phyloP scores from a whole-genome alignment of 2,888 invertebrate genomes.

The Gisinianus flammeolus region DNA sequence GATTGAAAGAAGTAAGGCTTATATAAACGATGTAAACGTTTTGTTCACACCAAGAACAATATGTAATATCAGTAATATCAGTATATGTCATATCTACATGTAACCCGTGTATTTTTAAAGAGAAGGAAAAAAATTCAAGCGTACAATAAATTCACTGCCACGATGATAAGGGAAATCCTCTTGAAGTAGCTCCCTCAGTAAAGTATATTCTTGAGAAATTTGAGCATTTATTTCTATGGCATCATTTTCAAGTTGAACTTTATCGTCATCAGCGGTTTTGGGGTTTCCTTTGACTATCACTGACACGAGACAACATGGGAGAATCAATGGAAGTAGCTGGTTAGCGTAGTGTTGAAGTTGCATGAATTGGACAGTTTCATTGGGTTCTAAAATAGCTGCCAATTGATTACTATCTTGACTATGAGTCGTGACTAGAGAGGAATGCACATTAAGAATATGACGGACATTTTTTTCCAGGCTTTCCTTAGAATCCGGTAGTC shows the following conservation, averaged over 20 bases:
- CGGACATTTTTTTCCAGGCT: constrained; percentile 50
- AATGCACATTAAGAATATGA: constrained; percentile 50
- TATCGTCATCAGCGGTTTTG: not conserved
- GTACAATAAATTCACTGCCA: constrained; percentile 48
- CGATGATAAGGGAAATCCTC: constrained; percentile 53
- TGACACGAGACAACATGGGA: constrained; percentile 51
- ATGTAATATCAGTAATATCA: no score
- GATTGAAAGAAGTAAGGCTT: not conserved
- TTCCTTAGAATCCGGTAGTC: constrained; percentile 47
- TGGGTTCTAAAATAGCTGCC: constrained; percentile 11
- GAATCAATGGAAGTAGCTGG: constrained; percentile 52
- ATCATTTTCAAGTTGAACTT: constrained; percentile 18
- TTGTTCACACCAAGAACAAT: no score
- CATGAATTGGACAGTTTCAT: constrained; percentile 52
- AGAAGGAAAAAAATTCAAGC: not conserved
- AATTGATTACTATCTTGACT: constrained; percentile 14
- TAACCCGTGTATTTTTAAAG: no score
- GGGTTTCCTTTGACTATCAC: constrained; percentile 22
- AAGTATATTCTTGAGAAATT: constrained; percentile 41
- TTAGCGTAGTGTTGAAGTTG: constrained; percentile 57
- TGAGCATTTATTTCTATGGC: constrained; percentile 17
- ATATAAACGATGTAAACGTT: no score
- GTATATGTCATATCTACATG: no score
- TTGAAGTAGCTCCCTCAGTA: constrained; percentile 46
- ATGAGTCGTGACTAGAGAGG: constrained; percentile 45